Evolutionary conservation across 2,888 invertebrate species (phyloP), one percentile per base, ranked within the genome.

Genomic region (Trissoscelio sp.): DNA sequence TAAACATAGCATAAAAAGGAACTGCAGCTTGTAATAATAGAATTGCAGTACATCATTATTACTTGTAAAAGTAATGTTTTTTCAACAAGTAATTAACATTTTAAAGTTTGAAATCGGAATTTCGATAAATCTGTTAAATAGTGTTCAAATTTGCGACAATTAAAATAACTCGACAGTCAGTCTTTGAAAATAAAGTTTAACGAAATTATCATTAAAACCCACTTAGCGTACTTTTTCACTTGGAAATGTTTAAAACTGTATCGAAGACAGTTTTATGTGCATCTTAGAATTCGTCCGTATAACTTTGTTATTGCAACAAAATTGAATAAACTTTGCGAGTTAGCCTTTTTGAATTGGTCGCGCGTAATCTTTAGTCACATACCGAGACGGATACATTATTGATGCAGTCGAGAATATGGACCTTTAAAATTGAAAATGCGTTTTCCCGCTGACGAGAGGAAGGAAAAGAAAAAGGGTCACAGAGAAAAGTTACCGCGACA

Each of bases 391-490:
- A 34, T 55, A 55, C 31, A 55, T 55, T 55, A 55, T 55, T 55
- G 34, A 55, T 55, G 55, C 16, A 55, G 55, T 22, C 5, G 11
- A 3, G n/a, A 55, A 55, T 55, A 24, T 24, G 24, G 39, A 20
- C 44, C 42, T 57, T 57, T 57, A 58, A 57, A 70, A 48, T 70
- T 58, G 57, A 57, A 58, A 58, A 70, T 42, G 34, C 46, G 34
- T 46, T 31, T 58, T 28, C 12, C 5, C 12, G 16, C 34, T 18
- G 16, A 44, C 12, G 44, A 39, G 34, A 20, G 34, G 7, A 46
- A 69, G 31, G 34, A 31, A 44, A 44, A 69, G 53, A 24, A 57
- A 28, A 57, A 14, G 12, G 7, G n/a, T 14, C 22, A 4, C n/a
- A 22, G 18, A 7, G 34, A 48, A 60, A 70, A 70, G 69, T 55